These are phyloP conservation scores for Coenonympha arcania DNA, from an alignment of 2,888 invertebrate species.

Conservation along the genomic window DNA sequence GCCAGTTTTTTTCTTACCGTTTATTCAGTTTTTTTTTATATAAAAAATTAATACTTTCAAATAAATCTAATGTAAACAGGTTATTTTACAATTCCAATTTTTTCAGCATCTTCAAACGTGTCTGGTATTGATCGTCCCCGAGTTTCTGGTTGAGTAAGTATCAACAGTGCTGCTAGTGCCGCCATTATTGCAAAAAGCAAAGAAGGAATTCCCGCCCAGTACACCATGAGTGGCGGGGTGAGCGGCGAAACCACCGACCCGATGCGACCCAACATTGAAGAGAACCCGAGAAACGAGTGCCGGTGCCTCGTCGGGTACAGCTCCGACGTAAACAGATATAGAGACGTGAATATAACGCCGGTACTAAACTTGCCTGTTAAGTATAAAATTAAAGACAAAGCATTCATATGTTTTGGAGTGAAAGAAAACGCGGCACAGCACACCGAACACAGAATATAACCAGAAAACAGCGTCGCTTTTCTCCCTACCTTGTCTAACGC, in stretches of 20 bases:
- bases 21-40: too few species aligned
- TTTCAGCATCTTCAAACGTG: constrained; percentile 65
- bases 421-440: constrained; percentile 73
- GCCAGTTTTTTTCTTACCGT: too few species aligned
- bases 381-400: constrained; percentile 58
- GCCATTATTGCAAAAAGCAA: constrained; percentile 58
- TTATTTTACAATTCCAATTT: constrained; percentile 36
- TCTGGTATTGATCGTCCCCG: constrained; percentile 56
- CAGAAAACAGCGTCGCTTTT: constrained; percentile 48
- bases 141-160: constrained; percentile 63
- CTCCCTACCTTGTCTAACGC: constrained; percentile 77
- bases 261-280: constrained; percentile 81
- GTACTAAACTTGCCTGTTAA: constrained; percentile 78
- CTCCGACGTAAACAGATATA: constrained; percentile 81
- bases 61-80: too few species aligned
- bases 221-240: constrained; percentile 76
- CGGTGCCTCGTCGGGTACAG: constrained; percentile 80
- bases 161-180: constrained; percentile 48
- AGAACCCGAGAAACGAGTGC: constrained; percentile 78
- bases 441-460: constrained; percentile 60
- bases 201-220: constrained; percentile 62
- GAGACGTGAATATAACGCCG: constrained; percentile 77
- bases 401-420: constrained; percentile 49
- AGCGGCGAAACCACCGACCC: constrained; percentile 81
- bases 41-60: too few species aligned